Percentiles rank a stretch among this genome's conserved stretches.
These are phyloP conservation scores for Antechinus flavipes DNA, from an alignment of 2,113 vertebrate genomes.

Conservation along the genomic window DNA sequence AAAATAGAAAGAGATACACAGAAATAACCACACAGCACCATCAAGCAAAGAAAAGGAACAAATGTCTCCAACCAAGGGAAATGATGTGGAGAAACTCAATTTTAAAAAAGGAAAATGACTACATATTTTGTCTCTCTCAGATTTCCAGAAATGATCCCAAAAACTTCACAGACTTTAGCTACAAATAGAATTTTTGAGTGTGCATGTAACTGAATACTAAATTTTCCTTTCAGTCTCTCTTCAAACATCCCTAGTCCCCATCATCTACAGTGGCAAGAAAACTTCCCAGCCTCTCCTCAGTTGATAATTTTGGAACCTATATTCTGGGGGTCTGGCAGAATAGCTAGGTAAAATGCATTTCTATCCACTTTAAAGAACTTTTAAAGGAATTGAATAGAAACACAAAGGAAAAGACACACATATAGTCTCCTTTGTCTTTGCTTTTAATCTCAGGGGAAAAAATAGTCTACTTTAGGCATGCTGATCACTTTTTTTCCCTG, in stretches of 20 bases:
- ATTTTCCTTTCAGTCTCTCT: not conserved
- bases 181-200: not conserved
- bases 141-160: not conserved
- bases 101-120: not conserved
- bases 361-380: not conserved
- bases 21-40: not conserved
- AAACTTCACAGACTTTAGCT: not conserved
- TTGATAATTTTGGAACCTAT: not conserved
- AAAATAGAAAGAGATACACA: not conserved
- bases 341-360: not conserved
- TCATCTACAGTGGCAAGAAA: slow-evolving; percentile 21
- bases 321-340: not conserved
- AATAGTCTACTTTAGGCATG: not conserved
- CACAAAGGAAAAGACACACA: not conserved
- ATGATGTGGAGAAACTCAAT: not conserved
- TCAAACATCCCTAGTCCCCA: not conserved
- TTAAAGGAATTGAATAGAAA: not conserved
- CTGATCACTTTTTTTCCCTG: not conserved
- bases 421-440: not conserved
- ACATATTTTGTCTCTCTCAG: not conserved
- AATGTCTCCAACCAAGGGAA: not conserved
- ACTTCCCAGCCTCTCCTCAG: not conserved
- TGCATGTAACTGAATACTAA: not conserved
- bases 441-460: slow-evolving; percentile 22
- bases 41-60: not conserved